Evolutionary conservation across 2,797 vertebrate genomes (phyloP).

Genomic region (Sebastes glaucus): DNA sequence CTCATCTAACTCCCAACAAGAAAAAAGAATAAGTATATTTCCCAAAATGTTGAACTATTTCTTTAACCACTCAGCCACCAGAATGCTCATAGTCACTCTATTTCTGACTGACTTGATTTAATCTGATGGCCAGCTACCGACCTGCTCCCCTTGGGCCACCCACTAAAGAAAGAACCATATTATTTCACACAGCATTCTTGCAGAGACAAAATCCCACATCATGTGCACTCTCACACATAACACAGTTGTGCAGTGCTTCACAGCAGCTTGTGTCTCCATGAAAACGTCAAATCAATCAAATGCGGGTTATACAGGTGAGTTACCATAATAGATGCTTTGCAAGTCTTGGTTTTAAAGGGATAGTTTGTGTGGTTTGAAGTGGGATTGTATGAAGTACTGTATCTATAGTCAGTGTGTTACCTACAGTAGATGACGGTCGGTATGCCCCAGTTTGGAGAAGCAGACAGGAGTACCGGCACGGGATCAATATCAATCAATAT

Average conservation of each 20-base stretch:
- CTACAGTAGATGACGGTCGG: too few species aligned
- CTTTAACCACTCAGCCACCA: not conserved
- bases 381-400: too few species aligned
- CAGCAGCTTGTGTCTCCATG: not conserved
- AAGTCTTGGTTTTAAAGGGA: too few species aligned
- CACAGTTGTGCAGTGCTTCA: not conserved
- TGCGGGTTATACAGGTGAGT: not conserved
- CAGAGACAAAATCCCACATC: not conserved
- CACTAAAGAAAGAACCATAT: not conserved
- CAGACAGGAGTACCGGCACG: too few species aligned
- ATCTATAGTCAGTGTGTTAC: too few species aligned
- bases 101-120: not conserved
- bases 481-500: too few species aligned
- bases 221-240: not conserved
- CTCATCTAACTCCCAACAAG: not conserved
- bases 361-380: too few species aligned
- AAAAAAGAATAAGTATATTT: not conserved
- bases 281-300: not conserved
- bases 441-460: too few species aligned
- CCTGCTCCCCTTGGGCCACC: not conserved
- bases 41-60: not conserved
- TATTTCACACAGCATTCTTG: conserved; percentile 16
- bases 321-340: not conserved
- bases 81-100: not conserved
- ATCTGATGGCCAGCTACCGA: not conserved